These are phyloP conservation scores for Pycnomerus fuliginosus DNA, from an alignment of 2,888 invertebrate species.

Conservation along the genomic window DNA sequence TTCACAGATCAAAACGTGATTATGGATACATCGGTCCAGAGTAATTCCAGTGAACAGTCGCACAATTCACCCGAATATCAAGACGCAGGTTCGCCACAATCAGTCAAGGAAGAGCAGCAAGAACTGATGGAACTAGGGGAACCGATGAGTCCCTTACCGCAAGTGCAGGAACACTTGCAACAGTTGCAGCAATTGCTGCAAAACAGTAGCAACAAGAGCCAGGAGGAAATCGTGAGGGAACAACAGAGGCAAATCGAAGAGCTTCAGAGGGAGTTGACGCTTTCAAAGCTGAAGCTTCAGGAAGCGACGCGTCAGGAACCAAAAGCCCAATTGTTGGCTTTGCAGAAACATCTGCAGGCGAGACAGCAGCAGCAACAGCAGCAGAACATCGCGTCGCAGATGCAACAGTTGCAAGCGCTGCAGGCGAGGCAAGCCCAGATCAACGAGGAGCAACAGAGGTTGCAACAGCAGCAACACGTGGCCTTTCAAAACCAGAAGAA, in stretches of 20 bases:
- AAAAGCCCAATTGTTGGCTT: slow-evolving; percentile 45
- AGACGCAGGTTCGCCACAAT: slow-evolving; percentile 45
- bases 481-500: slow-evolving; percentile 53
- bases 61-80: slow-evolving; percentile 56
- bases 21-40: slow-evolving; percentile 42
- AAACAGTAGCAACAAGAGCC: slow-evolving; percentile 27
- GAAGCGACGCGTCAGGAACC: slow-evolving; percentile 55
- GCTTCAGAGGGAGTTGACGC: slow-evolving; percentile 76
- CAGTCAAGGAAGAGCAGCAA: slow-evolving; percentile 40
- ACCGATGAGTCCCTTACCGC: slow-evolving; percentile 52
- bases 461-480: slow-evolving; percentile 55
- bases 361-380: slow-evolving; percentile 57
- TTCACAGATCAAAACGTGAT: slow-evolving; percentile 52
- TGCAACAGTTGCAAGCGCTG: slow-evolving; percentile 63
- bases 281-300: slow-evolving; percentile 75
- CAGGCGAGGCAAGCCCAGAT: slow-evolving; percentile 56
- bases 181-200: slow-evolving; percentile 35
- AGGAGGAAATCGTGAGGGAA: slow-evolving; percentile 76
- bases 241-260: slow-evolving; percentile 88
- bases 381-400: slow-evolving; percentile 56
- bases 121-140: slow-evolving; percentile 54
- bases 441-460: slow-evolving; percentile 53
- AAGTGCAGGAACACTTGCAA: slow-evolving; percentile 41
- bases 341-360: slow-evolving; percentile 49
- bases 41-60: slow-evolving; percentile 44